Percentiles rank a stretch among this genome's conserved stretches.
phyloP scores from a whole-genome alignment of 2,113 vertebrate species.

The Camelus dromedarius region DNA sequence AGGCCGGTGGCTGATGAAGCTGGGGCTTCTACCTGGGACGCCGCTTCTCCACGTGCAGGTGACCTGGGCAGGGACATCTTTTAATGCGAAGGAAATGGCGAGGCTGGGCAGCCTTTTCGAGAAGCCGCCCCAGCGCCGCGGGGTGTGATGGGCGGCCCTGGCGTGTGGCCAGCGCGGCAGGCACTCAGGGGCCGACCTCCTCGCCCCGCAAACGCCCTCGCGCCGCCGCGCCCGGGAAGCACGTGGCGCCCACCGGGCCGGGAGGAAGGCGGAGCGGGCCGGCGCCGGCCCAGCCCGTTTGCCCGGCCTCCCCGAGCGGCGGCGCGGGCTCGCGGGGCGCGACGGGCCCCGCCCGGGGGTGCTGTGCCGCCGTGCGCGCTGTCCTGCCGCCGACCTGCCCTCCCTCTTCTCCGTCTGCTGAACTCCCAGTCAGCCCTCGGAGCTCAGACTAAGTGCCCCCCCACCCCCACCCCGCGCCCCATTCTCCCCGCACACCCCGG shows the following conservation, averaged over 20 bases:
- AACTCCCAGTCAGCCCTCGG: neutral
- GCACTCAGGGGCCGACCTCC: conserved; percentile 80
- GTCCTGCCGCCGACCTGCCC: too few relatives aligned
- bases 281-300: neutral
- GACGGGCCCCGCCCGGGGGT: too few relatives aligned
- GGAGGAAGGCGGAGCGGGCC: conserved; percentile 49
- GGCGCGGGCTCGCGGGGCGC: too few relatives aligned
- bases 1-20: neutral
- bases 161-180: conserved; percentile 72
- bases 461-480: too few relatives aligned
- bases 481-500: too few relatives aligned
- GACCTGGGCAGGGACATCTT: neutral
- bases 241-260: conserved; percentile 77
- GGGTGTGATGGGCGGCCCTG: neutral
- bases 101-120: neutral
- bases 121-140: neutral
- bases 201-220: conserved; percentile 65
- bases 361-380: too few relatives aligned
- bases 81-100: neutral
- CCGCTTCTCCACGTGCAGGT: neutral
- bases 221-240: conserved; percentile 58
- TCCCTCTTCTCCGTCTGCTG: neutral
- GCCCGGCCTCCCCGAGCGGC: accelerated
- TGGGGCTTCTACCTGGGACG: neutral
- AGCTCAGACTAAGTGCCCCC: neutral